phyloP scores from a whole-genome alignment of 2,888 invertebrate species.

The Sphaerophoria taeniata region DNA sequence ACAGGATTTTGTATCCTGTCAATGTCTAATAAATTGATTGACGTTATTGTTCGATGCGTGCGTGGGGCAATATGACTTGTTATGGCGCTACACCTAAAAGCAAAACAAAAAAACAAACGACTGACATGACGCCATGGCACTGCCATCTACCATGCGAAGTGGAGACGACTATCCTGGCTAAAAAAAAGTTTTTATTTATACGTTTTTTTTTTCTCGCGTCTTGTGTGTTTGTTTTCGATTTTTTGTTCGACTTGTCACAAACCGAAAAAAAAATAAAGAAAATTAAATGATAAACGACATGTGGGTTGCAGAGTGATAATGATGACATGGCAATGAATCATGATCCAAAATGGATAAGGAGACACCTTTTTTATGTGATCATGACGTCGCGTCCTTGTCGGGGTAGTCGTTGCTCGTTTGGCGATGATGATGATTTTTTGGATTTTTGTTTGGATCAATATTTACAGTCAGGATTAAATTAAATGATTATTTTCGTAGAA shows the following conservation, averaged over 20 bases:
- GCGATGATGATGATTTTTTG: neutral
- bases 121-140: slow-evolving; percentile 43
- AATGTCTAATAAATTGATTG: slow-evolving; percentile 73
- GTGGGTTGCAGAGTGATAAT: slow-evolving; percentile 56
- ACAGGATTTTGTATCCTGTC: slow-evolving; percentile 57
- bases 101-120: neutral
- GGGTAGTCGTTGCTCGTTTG: neutral
- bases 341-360: slow-evolving; percentile 37
- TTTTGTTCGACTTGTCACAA: neutral
- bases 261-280: slow-evolving; percentile 38
- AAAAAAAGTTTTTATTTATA: slow-evolving; percentile 7
- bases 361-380: slow-evolving; percentile 31
- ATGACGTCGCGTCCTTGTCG: too few relatives aligned
- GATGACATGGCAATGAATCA: slow-evolving; percentile 58
- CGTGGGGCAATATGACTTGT: slow-evolving; percentile 17
- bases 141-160: slow-evolving; percentile 38
- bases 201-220: slow-evolving; percentile 3
- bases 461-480: slow-evolving; percentile 33
- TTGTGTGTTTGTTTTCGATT: neutral
- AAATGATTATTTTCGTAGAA: neutral
- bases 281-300: slow-evolving; percentile 49
- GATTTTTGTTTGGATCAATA: slow-evolving; percentile 28
- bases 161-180: neutral
- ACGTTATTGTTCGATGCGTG: slow-evolving; percentile 56
- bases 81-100: slow-evolving; percentile 1